phyloP scores from a whole-genome alignment of 2,797 vertebrate species.

The Schizopygopsis malacanthus region DNA sequence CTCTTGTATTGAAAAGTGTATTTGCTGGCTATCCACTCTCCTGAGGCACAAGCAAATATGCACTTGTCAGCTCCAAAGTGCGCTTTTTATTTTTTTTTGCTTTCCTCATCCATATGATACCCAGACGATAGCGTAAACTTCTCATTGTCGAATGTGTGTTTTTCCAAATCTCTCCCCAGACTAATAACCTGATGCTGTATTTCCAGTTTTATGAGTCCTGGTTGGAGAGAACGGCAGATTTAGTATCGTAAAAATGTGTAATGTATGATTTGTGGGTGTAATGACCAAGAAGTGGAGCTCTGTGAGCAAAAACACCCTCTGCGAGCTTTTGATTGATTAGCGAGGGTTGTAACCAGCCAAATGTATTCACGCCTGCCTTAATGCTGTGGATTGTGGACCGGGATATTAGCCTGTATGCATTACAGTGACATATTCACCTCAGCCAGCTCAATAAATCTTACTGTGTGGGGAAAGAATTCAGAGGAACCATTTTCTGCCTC shows the following conservation, averaged over 20 bases:
- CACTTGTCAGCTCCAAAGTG: constrained; percentile 37
- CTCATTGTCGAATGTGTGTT: constrained; percentile 44
- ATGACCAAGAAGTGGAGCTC: constrained; percentile 76
- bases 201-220: constrained; percentile 59
- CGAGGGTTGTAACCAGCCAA: constrained; percentile 70
- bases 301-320: constrained; percentile 70
- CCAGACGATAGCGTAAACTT: constrained; percentile 28
- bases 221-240: constrained; percentile 57
- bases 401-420: constrained; percentile 76
- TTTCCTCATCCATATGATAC: constrained; percentile 2
- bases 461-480: constrained; percentile 52
- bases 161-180: constrained; percentile 47
- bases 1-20: constrained; percentile 66
- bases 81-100: neutral
- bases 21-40: constrained; percentile 62
- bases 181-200: constrained; percentile 46
- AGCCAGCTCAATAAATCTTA: constrained; percentile 76
- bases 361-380: constrained; percentile 70
- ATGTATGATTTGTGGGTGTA: constrained; percentile 76
- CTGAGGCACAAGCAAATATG: constrained; percentile 60
- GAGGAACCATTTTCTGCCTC: constrained; percentile 50
- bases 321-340: constrained; percentile 78
- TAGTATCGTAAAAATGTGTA: constrained; percentile 70
- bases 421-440: constrained; percentile 76
- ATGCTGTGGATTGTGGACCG: constrained; percentile 66